phyloP scores from a whole-genome alignment of 2,797 vertebrate species.

The Peromyscus nudipes region DNA sequence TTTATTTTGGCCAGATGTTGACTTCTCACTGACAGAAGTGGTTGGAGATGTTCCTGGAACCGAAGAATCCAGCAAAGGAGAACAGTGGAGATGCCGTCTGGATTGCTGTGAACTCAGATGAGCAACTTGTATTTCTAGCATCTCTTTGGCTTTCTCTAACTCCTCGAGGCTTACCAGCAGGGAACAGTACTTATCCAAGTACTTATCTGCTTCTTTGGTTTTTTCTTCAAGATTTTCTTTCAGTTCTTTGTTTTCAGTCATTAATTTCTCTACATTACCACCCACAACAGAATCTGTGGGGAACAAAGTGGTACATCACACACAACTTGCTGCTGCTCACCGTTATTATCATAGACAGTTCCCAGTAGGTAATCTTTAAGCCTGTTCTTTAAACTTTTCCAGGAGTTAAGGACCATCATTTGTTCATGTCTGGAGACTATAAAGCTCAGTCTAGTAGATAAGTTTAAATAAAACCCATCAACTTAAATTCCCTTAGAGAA shows the following conservation, averaged over 20 bases:
- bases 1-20: slow-evolving; percentile 66
- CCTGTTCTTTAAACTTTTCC: not conserved
- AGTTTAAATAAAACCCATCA: slow-evolving; percentile 1
- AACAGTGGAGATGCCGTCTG: slow-evolving; percentile 38
- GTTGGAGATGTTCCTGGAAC: slow-evolving; percentile 37
- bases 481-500: not conserved
- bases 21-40: slow-evolving; percentile 64
- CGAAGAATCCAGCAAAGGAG: slow-evolving; percentile 50
- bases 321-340: not conserved
- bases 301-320: slow-evolving; percentile 63
- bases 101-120: slow-evolving; percentile 85
- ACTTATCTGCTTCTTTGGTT: slow-evolving; percentile 92
- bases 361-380: not conserved
- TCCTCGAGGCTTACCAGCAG: slow-evolving; percentile 93
- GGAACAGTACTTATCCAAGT: slow-evolving; percentile 94
- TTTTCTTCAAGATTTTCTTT: slow-evolving; percentile 90
- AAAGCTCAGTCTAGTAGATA: not conserved
- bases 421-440: not conserved
- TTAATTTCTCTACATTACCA: slow-evolving; percentile 83
- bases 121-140: slow-evolving; percentile 89
- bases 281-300: slow-evolving; percentile 81
- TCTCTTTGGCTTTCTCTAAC: slow-evolving; percentile 92
- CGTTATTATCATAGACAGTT: not conserved
- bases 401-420: not conserved
- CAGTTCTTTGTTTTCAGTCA: slow-evolving; percentile 89